Evolutionary conservation across 2,888 invertebrate genomes (phyloP).

Genomic region (Cosmia pyralina): DNA sequence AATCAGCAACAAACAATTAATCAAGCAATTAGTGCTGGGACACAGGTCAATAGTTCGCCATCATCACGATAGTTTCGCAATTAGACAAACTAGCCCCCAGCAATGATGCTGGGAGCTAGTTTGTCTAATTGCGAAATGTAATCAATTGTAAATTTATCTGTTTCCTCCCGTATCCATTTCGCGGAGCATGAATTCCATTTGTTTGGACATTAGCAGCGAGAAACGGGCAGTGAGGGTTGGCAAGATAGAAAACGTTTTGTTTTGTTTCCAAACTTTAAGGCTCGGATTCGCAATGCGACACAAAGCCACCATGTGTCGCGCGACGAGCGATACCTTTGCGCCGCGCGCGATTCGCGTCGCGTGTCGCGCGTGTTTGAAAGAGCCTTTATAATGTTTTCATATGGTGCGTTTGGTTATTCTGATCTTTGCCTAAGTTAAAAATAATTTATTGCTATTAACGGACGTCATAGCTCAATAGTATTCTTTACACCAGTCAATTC

Average conservation of each 20-base stretch:
- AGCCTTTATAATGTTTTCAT: neutral
- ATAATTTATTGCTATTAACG: neutral
- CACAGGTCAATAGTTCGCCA: conserved; percentile 26
- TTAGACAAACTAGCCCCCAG: too few relatives aligned
- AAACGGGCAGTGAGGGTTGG: conserved; percentile 39
- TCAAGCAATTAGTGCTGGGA: conserved; percentile 27
- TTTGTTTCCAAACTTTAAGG: conserved; percentile 21
- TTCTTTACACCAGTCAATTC: neutral
- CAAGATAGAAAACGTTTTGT: neutral
- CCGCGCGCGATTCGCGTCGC: too few relatives aligned
- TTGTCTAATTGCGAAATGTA: conserved; percentile 65
- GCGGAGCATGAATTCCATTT: conserved; percentile 61
- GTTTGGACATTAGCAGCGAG: conserved; percentile 59
- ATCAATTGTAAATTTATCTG: conserved; percentile 68
- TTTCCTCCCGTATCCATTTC: conserved; percentile 61
- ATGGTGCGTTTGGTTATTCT: neutral
- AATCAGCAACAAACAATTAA: conserved; percentile 20
- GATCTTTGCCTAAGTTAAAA: neutral
- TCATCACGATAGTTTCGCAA: conserved; percentile 32
- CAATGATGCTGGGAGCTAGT: conserved; percentile 32
- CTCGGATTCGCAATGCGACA: too few relatives aligned
- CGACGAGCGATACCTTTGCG: too few relatives aligned
- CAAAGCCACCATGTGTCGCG: too few relatives aligned
- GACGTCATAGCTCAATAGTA: neutral
- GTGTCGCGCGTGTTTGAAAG: too few relatives aligned